Evolutionary conservation across 2,113 vertebrate species (phyloP).

Genomic region (Phalacrocorax pelagicus): DNA sequence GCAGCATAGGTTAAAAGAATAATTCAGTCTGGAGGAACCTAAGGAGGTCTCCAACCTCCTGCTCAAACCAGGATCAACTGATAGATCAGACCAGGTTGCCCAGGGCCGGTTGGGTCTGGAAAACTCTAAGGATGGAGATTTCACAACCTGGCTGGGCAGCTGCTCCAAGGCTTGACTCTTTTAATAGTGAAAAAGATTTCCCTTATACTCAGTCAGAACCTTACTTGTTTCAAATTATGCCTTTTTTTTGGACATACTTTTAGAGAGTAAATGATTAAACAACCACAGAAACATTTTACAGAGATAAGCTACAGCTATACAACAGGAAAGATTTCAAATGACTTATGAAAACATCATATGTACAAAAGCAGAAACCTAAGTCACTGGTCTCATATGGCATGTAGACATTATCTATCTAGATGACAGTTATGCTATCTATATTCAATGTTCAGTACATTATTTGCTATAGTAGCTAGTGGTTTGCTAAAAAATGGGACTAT

Average conservation of each 20-base stretch:
- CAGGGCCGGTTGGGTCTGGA: neutral
- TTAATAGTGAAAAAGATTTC: neutral
- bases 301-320: neutral
- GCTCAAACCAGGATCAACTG: neutral
- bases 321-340: neutral
- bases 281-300: neutral
- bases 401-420: neutral
- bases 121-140: neutral
- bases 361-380: neutral
- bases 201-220: neutral
- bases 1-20: neutral
- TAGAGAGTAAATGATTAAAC: neutral
- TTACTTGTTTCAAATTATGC: neutral
- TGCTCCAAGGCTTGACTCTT: neutral
- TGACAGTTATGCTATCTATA: neutral
- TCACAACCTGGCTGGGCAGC: neutral
- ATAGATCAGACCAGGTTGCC: neutral
- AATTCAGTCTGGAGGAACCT: neutral
- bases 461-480: neutral
- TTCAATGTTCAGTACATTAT: neutral
- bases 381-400: neutral
- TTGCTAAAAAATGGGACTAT: neutral
- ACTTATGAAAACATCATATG: neutral
- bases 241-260: neutral
- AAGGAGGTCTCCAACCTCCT: neutral